phyloP scores from a whole-genome alignment of 1,140 invertebrate species.

The Rhagoletis zephyria region DNA sequence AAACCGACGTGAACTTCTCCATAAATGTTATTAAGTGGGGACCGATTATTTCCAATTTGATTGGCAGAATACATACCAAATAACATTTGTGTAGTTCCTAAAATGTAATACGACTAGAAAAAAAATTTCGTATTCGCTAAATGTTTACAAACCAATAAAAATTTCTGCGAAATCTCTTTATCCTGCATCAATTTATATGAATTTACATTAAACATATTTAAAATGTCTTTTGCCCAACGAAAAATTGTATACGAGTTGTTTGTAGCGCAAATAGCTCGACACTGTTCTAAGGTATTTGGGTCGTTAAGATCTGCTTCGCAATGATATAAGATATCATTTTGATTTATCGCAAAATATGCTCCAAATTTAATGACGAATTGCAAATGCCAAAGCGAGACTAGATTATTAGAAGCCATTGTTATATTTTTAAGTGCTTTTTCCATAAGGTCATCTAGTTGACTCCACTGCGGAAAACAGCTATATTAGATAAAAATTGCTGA shows the following conservation, averaged over 20 bases:
- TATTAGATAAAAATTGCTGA: background rate
- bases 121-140: slow-evolving; percentile 40
- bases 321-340: slow-evolving; percentile 48
- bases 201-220: slow-evolving; percentile 54
- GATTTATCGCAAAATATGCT: slow-evolving; percentile 54
- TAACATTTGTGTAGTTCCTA: slow-evolving; percentile 56
- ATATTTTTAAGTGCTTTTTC: slow-evolving; percentile 56
- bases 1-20: slow-evolving; percentile 52
- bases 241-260: slow-evolving; percentile 53
- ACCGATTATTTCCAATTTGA: slow-evolving; percentile 44
- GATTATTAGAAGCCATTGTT: slow-evolving; percentile 10
- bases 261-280: slow-evolving; percentile 20
- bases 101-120: background rate
- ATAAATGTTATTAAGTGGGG: slow-evolving; percentile 54
- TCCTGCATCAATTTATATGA: slow-evolving; percentile 55
- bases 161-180: slow-evolving; percentile 8
- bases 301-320: background rate
- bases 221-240: slow-evolving; percentile 56
- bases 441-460: slow-evolving; percentile 55
- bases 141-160: slow-evolving; percentile 35
- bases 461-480: slow-evolving; percentile 54
- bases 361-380: slow-evolving; percentile 40
- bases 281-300: background rate
- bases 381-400: slow-evolving; percentile 46
- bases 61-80: slow-evolving; percentile 52